Conservation (phyloP, 1,140 invertebrate genomes). For the Laupala kohalensis region DNA sequence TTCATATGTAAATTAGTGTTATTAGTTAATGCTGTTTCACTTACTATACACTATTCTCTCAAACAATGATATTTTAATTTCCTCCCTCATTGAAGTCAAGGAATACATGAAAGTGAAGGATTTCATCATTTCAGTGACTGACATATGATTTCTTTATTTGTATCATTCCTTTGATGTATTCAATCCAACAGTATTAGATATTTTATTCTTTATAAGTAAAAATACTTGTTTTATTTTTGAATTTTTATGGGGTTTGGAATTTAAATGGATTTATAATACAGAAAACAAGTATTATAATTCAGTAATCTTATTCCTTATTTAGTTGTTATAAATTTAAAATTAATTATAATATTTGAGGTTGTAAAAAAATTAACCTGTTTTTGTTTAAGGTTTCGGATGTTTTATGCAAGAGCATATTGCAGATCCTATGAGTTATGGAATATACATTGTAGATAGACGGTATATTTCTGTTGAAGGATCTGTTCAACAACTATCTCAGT, state of each 20-base stretch:
- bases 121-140: no score
- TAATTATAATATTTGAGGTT: not conserved
- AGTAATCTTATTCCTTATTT: not conserved
- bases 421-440: constrained; percentile 96
- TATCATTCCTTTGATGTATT: not conserved
- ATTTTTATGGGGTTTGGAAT: not conserved
- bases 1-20: no score
- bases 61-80: not conserved
- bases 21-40: not conserved
- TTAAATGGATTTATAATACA: not conserved
- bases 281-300: not conserved
- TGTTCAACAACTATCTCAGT: constrained; percentile 84
- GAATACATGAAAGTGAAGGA: no score
- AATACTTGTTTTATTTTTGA: not conserved
- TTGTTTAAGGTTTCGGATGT: constrained; percentile 77
- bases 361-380: not conserved
- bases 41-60: not conserved
- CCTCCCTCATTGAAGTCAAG: no score
- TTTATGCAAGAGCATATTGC: constrained; percentile 98
- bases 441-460: constrained; percentile 93
- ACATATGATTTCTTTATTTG: not conserved
- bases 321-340: not conserved
- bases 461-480: constrained; percentile 80
- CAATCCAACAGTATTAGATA: not conserved
- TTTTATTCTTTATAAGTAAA: not conserved